These are phyloP conservation scores for Trichonephila clavipes DNA, from an alignment of 1,140 invertebrate genomes.

Conservation along the genomic window DNA sequence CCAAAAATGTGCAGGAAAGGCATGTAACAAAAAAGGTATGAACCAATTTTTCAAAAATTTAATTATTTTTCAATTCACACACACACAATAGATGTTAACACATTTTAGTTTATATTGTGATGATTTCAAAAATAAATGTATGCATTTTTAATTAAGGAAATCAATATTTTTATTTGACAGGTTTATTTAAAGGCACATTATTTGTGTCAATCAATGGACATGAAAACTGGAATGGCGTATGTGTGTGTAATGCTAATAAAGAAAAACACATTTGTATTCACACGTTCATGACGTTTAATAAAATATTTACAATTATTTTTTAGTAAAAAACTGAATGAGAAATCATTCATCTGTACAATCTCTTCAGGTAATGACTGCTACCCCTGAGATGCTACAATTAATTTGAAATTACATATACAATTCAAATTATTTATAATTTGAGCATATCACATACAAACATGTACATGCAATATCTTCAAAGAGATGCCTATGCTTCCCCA, in stretches of 20 bases:
- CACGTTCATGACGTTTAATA: slow-evolving; percentile 71
- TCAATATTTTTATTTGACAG: too few species aligned
- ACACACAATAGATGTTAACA: too few species aligned
- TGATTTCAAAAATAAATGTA: too few species aligned
- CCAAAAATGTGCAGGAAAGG: too few species aligned
- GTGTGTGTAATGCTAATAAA: neutral
- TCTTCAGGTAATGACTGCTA: slow-evolving; percentile 73
- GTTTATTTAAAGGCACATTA: too few species aligned
- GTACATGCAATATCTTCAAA: slow-evolving; percentile 60
- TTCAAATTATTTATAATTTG: slow-evolving; percentile 61
- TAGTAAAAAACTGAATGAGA: slow-evolving; percentile 67
- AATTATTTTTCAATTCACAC: too few species aligned
- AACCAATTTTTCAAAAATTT: too few species aligned
- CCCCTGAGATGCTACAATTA: slow-evolving; percentile 70
- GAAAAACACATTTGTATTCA: neutral
- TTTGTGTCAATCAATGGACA: too few species aligned
- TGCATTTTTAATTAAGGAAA: too few species aligned
- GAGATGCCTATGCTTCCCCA: slow-evolving; percentile 51
- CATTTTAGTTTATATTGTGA: too few species aligned
- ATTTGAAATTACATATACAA: slow-evolving; percentile 78
- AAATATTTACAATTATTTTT: slow-evolving; percentile 75
- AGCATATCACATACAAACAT: slow-evolving; percentile 73
- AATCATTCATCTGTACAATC: slow-evolving; percentile 73
- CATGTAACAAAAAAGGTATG: too few species aligned
- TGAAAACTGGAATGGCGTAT: too few species aligned